These are phyloP conservation scores for Anoplopoma fimbria DNA, from an alignment of 2,113 vertebrate genomes.

Conservation along the genomic window DNA sequence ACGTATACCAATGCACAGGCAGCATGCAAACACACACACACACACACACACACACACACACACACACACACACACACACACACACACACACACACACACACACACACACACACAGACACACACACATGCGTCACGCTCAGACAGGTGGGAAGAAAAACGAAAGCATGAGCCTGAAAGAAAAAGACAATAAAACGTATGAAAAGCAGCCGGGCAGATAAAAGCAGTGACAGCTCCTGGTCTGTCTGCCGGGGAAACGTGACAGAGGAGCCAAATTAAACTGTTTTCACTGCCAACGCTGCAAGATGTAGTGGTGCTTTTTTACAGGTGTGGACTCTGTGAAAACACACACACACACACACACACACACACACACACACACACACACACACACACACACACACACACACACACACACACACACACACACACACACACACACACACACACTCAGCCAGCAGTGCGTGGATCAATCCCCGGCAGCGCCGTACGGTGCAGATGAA, in stretches of 20 bases:
- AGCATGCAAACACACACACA: neutral
- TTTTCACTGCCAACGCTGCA: neutral
- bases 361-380: neutral
- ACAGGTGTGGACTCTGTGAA: neutral
- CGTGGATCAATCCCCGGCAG: slow-evolving; percentile 34
- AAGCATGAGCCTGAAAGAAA: too few species aligned
- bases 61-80: neutral
- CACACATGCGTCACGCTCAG: slow-evolving; percentile 9
- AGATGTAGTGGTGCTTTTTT: slow-evolving; percentile 13
- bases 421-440: neutral
- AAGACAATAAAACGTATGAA: neutral
- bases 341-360: neutral
- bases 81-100: neutral
- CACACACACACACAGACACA: neutral
- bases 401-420: neutral
- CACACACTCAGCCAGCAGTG: neutral
- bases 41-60: neutral
- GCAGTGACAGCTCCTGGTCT: slow-evolving; percentile 23
- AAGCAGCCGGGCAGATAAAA: too few species aligned
- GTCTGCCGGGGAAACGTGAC: slow-evolving; percentile 15
- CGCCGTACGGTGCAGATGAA: slow-evolving; percentile 36
- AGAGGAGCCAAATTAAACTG: slow-evolving; percentile 17
- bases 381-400: neutral
- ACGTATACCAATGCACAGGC: neutral
- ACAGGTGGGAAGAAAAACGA: slow-evolving; percentile 15